Base-by-base conservation (phyloP, 2,113 vertebrate species). In the Morphnarchus princeps region DNA sequence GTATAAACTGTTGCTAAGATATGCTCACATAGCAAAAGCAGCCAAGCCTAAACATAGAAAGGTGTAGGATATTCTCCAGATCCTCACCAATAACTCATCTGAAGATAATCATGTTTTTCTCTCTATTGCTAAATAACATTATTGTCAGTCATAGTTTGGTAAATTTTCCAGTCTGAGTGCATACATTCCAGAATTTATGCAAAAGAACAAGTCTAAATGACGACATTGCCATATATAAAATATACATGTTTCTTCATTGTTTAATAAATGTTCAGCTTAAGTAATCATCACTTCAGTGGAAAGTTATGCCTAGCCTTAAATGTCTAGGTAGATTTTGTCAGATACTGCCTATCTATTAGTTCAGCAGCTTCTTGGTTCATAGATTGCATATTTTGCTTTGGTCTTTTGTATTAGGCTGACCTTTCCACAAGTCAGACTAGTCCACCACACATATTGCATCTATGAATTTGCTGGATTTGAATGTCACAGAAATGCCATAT, bases 1-100 rank as follows among this genome's bases (percentile, higher is more conserved):
- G 80, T 89, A 78, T 90, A 91, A 91, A 91, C 69, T 84, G 90
- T 90, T 94, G 76, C 58, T 95, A 93, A 96, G 67, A 89, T 78
- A 74, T 84, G 57, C 67, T 96, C 67, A 77, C 18, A 61, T 50
- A 82, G 70, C 45, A 95, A 93, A 87, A 71, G 9, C 31, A 92
- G 36, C 36, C 31, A 93, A 95, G 34, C 25, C 26, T 93, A 91
- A 95, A 67, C 52, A 63, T 63, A 62, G 55, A 71, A 91, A 89
- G 31, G 10, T 59, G 32, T 43, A 54, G 29, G 13, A 62, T 59
- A 84, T 69, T 29, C 10, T 95, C 87, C 43, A 78, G 67, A 45
- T 50, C 20, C 28, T 94, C 54, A 94, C 12, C 31, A 89, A 11
- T 15, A 43, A 8, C n/a, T 78, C 11, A 50, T 58, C 19, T 8